Base-by-base conservation (phyloP, 2,888 invertebrate genomes). In the Papilio gigon region DNA sequence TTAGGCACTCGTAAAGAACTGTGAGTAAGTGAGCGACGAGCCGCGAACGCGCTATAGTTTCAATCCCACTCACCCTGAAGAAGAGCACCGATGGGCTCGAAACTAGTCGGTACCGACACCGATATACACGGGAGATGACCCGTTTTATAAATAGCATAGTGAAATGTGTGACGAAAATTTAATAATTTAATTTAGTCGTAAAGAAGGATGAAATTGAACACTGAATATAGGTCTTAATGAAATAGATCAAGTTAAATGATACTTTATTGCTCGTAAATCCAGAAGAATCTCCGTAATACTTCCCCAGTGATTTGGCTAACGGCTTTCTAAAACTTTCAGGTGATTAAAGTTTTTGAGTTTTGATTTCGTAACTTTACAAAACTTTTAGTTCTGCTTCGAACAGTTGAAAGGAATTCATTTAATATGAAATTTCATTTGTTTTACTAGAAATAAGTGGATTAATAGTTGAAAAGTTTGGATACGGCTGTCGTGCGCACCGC, bases 231-330 rank as follows among this genome's bases (percentile, higher is more conserved):
- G n/a, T 27, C 53, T 53, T 53, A 56, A 53, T 56, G 30, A n/a
- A 56, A 30, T 56, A 56, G 12, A 56, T 53, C 27, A 53, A 53
- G 30, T 56, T 17, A n/a, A 59, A 61, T 37, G 42, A 61, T 61
- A 37, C 25, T 61, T 25, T 61, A 61, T 40, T n/a, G 60, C 42
- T 61, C 60, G 27, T 42, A 61, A 61, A 61, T 61, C 60, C 22
- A 25, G 40, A 22, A 4, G 17, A 27, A 61, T 61, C 40, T 61
- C 9, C 27, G 25, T 61, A 40, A 61, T 40, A 20, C 25, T 27
- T 61, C 60, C 42, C 60, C 60, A 25, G 4, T 61, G 60, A 61
- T 61, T 61, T 61, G 35, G 25, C 60, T 25, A 61, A 61, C 40
- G 60, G 37, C 60, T 22, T 35, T 59, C 35, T 35, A 22, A 22